These are phyloP conservation scores for Slavum lentiscoides DNA, from an alignment of 2,888 invertebrate genomes.

Conservation along the genomic window DNA sequence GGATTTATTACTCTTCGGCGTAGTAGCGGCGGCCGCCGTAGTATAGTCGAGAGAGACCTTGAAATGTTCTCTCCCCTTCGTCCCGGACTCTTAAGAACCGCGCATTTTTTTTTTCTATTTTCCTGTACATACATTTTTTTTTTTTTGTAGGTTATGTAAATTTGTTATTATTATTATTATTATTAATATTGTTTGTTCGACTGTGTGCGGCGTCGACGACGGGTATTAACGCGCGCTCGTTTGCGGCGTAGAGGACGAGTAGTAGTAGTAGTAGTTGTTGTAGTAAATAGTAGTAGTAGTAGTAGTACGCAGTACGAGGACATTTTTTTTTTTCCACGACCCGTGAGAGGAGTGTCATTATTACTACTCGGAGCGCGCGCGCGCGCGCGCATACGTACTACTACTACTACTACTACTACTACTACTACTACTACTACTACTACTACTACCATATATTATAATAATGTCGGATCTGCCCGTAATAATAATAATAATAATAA, in stretches of 20 bases:
- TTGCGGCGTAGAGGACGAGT: too few relatives aligned
- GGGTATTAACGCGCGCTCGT: too few relatives aligned
- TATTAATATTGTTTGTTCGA: slow-evolving; percentile 3
- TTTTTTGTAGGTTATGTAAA: slow-evolving; percentile 52
- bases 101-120: too few relatives aligned
- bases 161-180: slow-evolving; percentile 44
- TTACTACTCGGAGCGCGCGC: neutral
- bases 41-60: slow-evolving; percentile 24
- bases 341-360: slow-evolving; percentile 47
- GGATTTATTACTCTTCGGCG: neutral
- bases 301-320: slow-evolving; percentile 22
- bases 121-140: neutral
- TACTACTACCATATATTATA: slow-evolving; percentile 8
- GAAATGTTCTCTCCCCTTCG: slow-evolving; percentile 7
- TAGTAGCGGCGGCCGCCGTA: neutral
- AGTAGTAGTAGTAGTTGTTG: too few relatives aligned
- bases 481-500: slow-evolving; percentile 48
- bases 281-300: too few relatives aligned
- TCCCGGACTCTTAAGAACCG: neutral
- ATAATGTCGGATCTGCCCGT: slow-evolving; percentile 25
- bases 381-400: too few relatives aligned
- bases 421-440: slow-evolving; percentile 4
- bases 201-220: too few relatives aligned
- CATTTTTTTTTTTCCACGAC: slow-evolving; percentile 35
- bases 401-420: neutral